These are phyloP conservation scores for Piprites chloris DNA, from an alignment of 2,113 vertebrate genomes.

Conservation along the genomic window DNA sequence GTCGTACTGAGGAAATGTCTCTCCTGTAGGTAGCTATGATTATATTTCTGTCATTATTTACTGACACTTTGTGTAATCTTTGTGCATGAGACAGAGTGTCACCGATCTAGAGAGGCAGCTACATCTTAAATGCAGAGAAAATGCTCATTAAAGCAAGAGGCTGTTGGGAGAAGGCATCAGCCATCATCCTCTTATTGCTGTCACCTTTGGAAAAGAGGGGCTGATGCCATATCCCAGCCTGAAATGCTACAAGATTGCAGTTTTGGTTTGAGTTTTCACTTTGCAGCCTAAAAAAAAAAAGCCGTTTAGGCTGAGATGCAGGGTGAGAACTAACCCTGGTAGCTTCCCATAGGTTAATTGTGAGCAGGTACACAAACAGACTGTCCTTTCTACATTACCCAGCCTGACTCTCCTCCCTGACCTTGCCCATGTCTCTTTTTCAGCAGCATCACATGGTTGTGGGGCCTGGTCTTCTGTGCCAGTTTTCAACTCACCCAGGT, in stretches of 20 bases:
- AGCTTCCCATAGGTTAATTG: background rate
- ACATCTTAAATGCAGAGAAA: background rate
- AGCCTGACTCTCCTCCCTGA: background rate
- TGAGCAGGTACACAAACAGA: background rate
- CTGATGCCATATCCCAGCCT: background rate
- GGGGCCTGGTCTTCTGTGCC: background rate
- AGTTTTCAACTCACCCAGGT: background rate
- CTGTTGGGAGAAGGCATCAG: background rate
- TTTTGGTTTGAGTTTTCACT: background rate
- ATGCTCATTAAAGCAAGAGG: background rate
- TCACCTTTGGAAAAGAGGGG: background rate
- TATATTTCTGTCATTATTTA: background rate
- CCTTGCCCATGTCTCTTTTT: background rate
- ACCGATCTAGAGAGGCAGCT: background rate
- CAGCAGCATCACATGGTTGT: background rate
- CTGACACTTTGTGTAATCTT: background rate
- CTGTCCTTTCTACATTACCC: background rate
- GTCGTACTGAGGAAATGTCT: background rate
- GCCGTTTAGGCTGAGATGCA: background rate
- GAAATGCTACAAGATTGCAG: background rate
- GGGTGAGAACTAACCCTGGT: background rate
- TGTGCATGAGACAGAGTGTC: background rate
- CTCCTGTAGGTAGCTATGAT: background rate
- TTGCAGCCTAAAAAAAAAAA: background rate
- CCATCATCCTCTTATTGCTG: background rate